A percentile compares a stretch with the other conserved stretches of the same genome.
phyloP scores from a whole-genome alignment of 2,113 vertebrate genomes.

The Parus major region DNA sequence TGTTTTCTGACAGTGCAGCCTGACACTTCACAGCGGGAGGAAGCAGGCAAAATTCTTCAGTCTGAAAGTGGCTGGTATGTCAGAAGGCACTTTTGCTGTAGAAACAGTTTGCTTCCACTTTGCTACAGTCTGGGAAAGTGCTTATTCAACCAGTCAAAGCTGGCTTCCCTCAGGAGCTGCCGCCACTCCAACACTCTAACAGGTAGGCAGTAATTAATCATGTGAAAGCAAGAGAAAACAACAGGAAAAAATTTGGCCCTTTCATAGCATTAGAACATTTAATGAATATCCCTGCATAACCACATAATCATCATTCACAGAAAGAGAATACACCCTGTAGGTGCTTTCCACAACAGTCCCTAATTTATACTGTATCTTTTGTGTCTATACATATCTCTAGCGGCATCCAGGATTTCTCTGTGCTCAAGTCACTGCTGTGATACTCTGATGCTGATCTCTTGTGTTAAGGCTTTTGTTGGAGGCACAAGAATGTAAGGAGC shows the following conservation, averaged over 20 bases:
- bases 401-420: neutral
- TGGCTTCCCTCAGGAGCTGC: rapidly evolving
- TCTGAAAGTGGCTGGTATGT: neutral
- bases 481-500: neutral
- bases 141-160: neutral
- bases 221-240: neutral
- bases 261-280: neutral
- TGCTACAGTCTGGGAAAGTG: neutral
- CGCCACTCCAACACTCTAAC: neutral
- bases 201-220: neutral
- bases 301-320: neutral
- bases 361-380: neutral
- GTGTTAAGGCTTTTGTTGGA: neutral
- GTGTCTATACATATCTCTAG: neutral
- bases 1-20: neutral
- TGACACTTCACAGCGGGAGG: neutral
- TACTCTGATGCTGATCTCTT: neutral
- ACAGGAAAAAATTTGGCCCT: neutral
- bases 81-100: neutral
- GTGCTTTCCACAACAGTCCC: neutral
- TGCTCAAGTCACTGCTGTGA: neutral
- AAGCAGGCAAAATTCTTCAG: neutral
- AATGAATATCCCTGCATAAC: neutral
- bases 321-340: neutral
- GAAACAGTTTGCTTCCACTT: neutral